Evolutionary conservation across 2,113 vertebrate genomes (phyloP).

Genomic region (Panthera leo): DNA sequence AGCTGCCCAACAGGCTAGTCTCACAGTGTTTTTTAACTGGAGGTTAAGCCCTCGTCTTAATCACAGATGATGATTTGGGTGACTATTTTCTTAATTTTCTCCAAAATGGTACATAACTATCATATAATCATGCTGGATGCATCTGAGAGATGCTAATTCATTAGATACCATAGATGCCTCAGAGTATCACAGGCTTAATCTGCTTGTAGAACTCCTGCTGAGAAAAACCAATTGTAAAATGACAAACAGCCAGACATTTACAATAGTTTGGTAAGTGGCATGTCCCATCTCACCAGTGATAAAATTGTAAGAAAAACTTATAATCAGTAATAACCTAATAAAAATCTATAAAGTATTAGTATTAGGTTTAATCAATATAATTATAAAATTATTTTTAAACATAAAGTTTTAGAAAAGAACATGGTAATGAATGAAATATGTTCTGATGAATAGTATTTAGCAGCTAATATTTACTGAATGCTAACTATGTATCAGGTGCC

Average conservation of each 20-base stretch:
- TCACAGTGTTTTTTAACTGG: slow-evolving; percentile 1
- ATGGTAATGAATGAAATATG: neutral
- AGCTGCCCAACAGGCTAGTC: neutral
- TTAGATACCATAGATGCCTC: neutral
- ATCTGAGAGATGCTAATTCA: neutral
- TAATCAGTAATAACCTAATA: neutral
- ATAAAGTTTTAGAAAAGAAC: slow-evolving; percentile 1
- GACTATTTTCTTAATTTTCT: slow-evolving; percentile 11
- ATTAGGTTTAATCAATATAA: neutral
- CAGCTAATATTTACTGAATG: neutral
- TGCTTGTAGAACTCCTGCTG: neutral
- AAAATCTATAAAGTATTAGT: neutral
- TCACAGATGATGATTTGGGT: neutral
- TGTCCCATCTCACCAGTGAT: neutral
- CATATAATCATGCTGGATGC: neutral
- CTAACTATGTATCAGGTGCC: neutral
- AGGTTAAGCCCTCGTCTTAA: neutral
- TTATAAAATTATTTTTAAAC: neutral
- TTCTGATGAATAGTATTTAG: neutral
- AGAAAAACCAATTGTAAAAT: neutral
- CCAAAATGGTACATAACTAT: slow-evolving; percentile 32
- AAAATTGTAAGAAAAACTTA: slow-evolving; percentile 12
- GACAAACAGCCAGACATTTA: neutral
- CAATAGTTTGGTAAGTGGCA: neutral
- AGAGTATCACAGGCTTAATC: neutral